phyloP scores from a whole-genome alignment of 1,140 invertebrate genomes.

The Caenorhabditis remanei region DNA sequence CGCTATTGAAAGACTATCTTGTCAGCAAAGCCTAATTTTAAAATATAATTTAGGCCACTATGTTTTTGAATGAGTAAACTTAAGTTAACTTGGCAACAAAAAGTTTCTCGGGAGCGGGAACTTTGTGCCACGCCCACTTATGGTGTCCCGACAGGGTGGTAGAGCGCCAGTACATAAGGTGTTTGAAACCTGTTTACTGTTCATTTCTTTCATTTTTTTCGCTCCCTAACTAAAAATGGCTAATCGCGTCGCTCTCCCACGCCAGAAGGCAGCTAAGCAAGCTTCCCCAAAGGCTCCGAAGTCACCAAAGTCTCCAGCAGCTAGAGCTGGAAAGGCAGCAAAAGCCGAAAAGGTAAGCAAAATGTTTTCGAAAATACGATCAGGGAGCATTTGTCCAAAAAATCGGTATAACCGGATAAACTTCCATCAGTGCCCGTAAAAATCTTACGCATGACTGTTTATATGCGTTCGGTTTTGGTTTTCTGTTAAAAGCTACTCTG shows the following conservation, averaged over 20 bases:
- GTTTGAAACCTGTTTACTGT: neutral
- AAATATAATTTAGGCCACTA: too few species aligned
- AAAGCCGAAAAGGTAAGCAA: neutral
- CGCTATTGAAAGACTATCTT: too few species aligned
- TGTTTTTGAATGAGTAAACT: neutral
- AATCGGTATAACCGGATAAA: too few species aligned
- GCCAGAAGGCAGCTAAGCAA: neutral
- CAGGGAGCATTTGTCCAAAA: too few species aligned
- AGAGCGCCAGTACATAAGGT: neutral
- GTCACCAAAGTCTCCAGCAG: conserved; percentile 7
- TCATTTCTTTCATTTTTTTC: neutral
- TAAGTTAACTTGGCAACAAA: too few species aligned
- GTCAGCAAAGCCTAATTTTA: too few species aligned
- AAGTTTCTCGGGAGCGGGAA: neutral
- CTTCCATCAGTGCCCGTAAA: too few species aligned
- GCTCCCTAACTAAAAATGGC: neutral
- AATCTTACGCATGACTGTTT: too few species aligned
- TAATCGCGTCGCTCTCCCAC: too few species aligned
- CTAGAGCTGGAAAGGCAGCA: neutral
- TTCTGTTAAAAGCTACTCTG: too few species aligned
- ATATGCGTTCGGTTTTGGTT: too few species aligned
- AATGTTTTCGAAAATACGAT: neutral
- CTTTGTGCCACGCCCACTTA: neutral
- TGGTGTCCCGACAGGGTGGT: conserved; percentile 17
- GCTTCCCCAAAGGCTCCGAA: neutral